These are phyloP conservation scores for Pogona vitticeps DNA, from an alignment of 2,113 vertebrate genomes.

Conservation along the genomic window DNA sequence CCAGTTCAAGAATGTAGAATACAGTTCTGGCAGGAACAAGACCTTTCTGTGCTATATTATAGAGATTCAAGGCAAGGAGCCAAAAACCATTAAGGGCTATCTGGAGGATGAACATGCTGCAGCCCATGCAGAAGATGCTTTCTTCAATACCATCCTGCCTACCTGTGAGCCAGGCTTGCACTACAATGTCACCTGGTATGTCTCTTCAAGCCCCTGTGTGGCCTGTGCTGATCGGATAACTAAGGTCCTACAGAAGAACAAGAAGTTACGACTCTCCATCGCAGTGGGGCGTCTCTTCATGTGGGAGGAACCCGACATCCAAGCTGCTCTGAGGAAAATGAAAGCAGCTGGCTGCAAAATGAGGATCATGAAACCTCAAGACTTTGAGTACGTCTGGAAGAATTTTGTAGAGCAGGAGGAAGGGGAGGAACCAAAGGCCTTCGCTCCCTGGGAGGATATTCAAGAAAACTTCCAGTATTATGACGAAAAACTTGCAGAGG, in stretches of 20 bases:
- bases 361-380: constrained; percentile 92
- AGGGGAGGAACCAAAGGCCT: constrained; percentile 76
- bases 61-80: constrained; percentile 74
- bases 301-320: constrained; percentile 91
- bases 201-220: constrained; percentile 91
- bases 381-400: constrained; percentile 93
- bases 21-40: constrained; percentile 96
- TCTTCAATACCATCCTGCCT: constrained; percentile 84
- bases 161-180: constrained; percentile 72
- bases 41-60: constrained; percentile 92
- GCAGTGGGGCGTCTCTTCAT: constrained; percentile 89
- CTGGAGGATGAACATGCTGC: constrained; percentile 89
- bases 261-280: constrained; percentile 82
- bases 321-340: constrained; percentile 80
- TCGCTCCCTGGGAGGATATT: constrained; percentile 94
- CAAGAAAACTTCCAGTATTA: constrained; percentile 94
- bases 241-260: constrained; percentile 77
- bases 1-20: constrained; percentile 97
- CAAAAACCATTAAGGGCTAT: constrained; percentile 79
- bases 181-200: constrained; percentile 89
- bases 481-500: constrained; percentile 88
- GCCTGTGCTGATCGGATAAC: constrained; percentile 82
- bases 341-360: constrained; percentile 87
- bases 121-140: constrained; percentile 88
- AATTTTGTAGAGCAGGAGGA: constrained; percentile 93